A percentile compares a stretch with the other conserved stretches of the same genome.
Conservation (phyloP, 2,888 invertebrate species). For the Catocala nupta region DNA sequence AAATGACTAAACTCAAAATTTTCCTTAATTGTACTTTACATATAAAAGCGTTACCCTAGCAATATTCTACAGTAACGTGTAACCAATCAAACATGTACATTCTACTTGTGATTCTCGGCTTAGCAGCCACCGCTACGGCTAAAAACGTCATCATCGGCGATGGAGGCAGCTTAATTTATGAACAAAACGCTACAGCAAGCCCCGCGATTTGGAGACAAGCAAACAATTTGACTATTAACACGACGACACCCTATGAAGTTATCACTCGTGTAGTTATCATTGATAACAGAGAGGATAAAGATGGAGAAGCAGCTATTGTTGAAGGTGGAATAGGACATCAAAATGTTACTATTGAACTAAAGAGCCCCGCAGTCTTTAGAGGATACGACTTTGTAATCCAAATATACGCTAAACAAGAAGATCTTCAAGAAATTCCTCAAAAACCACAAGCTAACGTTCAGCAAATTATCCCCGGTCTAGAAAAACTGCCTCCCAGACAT, state of each 20-base stretch:
- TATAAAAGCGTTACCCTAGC: slow-evolving; percentile 66
- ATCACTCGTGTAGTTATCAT: slow-evolving; percentile 70
- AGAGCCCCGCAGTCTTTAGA: slow-evolving; percentile 76
- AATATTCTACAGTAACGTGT: slow-evolving; percentile 56
- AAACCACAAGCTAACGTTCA: neutral
- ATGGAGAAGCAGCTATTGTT: slow-evolving; percentile 72
- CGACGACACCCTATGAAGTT: slow-evolving; percentile 60
- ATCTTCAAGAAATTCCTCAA: neutral
- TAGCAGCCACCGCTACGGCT: slow-evolving; percentile 57
- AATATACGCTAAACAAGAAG: slow-evolving; percentile 61
- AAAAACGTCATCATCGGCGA: slow-evolving; percentile 68
- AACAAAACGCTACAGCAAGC: slow-evolving; percentile 69
- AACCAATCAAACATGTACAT: slow-evolving; percentile 60
- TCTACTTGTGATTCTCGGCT: slow-evolving; percentile 54
- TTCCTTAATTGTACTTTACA: slow-evolving; percentile 65
- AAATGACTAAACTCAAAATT: slow-evolving; percentile 64
- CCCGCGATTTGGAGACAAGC: slow-evolving; percentile 74
- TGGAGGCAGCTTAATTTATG: slow-evolving; percentile 67
- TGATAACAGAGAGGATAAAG: slow-evolving; percentile 73
- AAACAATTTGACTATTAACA: slow-evolving; percentile 66
- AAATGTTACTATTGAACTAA: slow-evolving; percentile 74
- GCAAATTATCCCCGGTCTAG: neutral
- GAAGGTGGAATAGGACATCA: slow-evolving; percentile 75
- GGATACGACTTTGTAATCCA: slow-evolving; percentile 74
- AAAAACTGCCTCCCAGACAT: neutral